Base-by-base conservation (phyloP, 2,888 invertebrate genomes). In the Trichopria drosophilae region DNA sequence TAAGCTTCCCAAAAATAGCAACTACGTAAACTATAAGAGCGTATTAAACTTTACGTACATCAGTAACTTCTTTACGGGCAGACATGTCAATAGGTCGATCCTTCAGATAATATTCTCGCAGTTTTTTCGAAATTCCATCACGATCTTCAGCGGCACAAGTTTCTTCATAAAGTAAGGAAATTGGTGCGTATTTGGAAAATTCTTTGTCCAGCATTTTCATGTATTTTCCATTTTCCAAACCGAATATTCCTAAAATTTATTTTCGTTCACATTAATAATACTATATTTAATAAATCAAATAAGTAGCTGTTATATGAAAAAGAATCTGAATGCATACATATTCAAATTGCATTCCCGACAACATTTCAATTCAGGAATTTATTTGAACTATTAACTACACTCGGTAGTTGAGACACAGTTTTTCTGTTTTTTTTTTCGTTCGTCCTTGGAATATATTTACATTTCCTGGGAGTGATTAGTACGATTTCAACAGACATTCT, bases 141-240 rank as follows among this genome's bases (percentile, higher is more conserved):
- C 28, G 44, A 3, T 58, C 45, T 0, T 77, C 69, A 3, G 73
- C 61, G 3, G 78, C 73, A 1, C 79, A 77, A 1, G 82, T 81
- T 58, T 82, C 81, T 35, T 82, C 81, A 53, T 84, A 85, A 55
- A 84, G 78, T 35, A 85, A 78, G n/a, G 81, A 79, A 1, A 83
- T 76, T 0, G 86, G 85, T 9, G 82, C 79, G 10, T 85, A 77
- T 1, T 73, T 72, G 1, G 79, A 72, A 57, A 84, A 85, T 2
- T 81, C 80, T 1, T 77, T 62, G 36, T 81, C 76, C 28, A 85
- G 79, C 48, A 82, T 81, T 16, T 78, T 71, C 19, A 78, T 73
- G n/a, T 82, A 69, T 3, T 79, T 76, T 1, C 76, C 73, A 41
- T 81, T 62, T 43, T 78, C 76, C 1, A 76, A 41, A 13, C 67